A percentile compares a stretch with the other conserved stretches of the same genome.
phyloP scores from a whole-genome alignment of 2,113 vertebrate genomes.

The Nipponia nippon region DNA sequence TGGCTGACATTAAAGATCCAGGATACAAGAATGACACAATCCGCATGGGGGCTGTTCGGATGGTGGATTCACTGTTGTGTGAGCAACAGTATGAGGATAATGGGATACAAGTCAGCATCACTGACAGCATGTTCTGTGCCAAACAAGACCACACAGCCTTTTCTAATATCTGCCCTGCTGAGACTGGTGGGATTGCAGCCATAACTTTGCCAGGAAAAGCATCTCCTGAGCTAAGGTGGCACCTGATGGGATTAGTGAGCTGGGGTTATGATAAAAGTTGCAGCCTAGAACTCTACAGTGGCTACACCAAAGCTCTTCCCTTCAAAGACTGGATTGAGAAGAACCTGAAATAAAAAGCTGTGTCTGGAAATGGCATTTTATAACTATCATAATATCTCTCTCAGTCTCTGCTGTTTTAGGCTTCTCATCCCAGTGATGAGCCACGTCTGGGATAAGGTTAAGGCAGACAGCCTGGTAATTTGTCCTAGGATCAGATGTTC shows the following conservation, averaged over 20 bases:
- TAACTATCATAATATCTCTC: not conserved
- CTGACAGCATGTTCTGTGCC: slow-evolving; percentile 96
- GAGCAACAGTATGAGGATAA: slow-evolving; percentile 92
- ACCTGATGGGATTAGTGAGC: slow-evolving; percentile 92
- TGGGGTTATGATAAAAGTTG: slow-evolving; percentile 93
- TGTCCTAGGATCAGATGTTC: not conserved
- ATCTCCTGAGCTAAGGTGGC: slow-evolving; percentile 79
- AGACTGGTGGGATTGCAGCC: slow-evolving; percentile 90
- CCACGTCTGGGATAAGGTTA: not conserved
- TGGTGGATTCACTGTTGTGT: slow-evolving; percentile 87
- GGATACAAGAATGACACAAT: slow-evolving; percentile 79
- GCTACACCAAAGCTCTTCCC: slow-evolving; percentile 85
- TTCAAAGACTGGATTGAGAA: slow-evolving; percentile 96
- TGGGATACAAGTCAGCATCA: slow-evolving; percentile 87
- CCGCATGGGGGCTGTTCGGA: slow-evolving; percentile 80
- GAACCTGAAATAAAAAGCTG: slow-evolving; percentile 85
- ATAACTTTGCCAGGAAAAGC: slow-evolving; percentile 74
- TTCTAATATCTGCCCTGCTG: slow-evolving; percentile 92
- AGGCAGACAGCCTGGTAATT: slow-evolving; percentile 4
- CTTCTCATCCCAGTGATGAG: slow-evolving; percentile 43
- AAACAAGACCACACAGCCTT: slow-evolving; percentile 73
- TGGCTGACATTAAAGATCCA: slow-evolving; percentile 67
- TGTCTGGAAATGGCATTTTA: not conserved
- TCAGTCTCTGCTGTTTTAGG: slow-evolving; percentile 10
- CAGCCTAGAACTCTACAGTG: slow-evolving; percentile 86